Evolutionary conservation across 2,888 invertebrate genomes (phyloP).

Genomic region (Apodemia mormo): DNA sequence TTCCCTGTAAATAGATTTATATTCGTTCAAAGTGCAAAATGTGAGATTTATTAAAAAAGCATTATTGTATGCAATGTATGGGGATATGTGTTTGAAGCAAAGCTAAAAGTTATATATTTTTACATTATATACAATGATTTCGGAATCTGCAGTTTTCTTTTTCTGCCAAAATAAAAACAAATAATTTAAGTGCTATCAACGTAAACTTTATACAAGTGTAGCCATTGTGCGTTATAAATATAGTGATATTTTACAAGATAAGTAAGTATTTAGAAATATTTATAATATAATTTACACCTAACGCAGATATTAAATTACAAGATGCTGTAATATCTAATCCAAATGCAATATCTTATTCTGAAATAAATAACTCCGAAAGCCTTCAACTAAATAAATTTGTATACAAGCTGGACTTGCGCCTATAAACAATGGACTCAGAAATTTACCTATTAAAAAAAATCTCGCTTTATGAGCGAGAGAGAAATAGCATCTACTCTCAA

Average conservation of each 20-base stretch:
- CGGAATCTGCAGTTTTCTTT: too few species aligned
- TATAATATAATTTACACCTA: conserved; percentile 5
- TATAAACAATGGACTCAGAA: background rate
- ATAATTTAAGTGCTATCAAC: background rate
- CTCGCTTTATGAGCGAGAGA: background rate
- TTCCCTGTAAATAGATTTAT: conserved; percentile 10
- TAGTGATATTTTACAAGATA: conserved; percentile 9
- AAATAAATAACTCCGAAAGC: conserved; percentile 18
- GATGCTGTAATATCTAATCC: conserved; percentile 6
- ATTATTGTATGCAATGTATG: too few species aligned
- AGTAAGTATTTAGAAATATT: background rate
- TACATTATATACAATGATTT: too few species aligned
- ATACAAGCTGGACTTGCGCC: background rate
- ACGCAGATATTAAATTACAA: conserved; percentile 12
- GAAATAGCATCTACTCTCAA: background rate
- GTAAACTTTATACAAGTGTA: conserved; percentile 3
- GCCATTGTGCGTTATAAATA: conserved; percentile 16
- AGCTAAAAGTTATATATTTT: too few species aligned
- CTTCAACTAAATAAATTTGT: conserved; percentile 7
- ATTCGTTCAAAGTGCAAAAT: background rate
- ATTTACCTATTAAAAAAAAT: background rate
- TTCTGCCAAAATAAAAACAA: background rate
- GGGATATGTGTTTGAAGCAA: too few species aligned
- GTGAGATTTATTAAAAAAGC: too few species aligned
- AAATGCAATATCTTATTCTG: conserved; percentile 12